A percentile compares a stretch with the other conserved stretches of the same genome.
phyloP scores from a whole-genome alignment of 92 coral and sea anemone genomes.

The Meandrina meandrites region DNA sequence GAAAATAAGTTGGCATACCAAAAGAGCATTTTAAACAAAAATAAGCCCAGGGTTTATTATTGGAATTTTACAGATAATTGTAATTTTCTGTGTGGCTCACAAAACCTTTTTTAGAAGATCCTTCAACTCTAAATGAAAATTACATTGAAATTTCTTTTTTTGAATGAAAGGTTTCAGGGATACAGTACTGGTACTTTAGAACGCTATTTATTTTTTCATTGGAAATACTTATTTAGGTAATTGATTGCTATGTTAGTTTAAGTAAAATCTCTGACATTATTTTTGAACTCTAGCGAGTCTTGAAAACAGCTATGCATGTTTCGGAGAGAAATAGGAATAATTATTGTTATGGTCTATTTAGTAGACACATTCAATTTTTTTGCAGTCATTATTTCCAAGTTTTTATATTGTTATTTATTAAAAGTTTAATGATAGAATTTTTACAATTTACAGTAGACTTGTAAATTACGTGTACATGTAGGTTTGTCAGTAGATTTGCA shows the following conservation, averaged over 20 bases:
- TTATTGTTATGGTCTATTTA: neutral
- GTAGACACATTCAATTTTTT: conserved; percentile 8
- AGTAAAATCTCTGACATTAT: neutral
- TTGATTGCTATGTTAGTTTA: neutral
- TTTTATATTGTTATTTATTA: conserved; percentile 31
- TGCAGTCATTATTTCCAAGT: conserved; percentile 9
- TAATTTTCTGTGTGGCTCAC: neutral
- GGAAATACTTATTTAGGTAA: neutral
- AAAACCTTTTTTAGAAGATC: neutral
- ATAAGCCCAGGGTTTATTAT: too few relatives aligned
- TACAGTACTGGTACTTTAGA: neutral
- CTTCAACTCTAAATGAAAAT: neutral
- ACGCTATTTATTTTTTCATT: conserved; percentile 5
- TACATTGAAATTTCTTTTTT: neutral
- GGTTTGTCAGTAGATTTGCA: neutral
- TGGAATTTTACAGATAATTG: neutral
- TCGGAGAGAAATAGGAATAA: neutral
- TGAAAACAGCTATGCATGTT: neutral
- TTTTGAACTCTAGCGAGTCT: neutral
- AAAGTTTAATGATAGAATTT: conserved; percentile 1
- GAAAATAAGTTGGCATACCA: too few relatives aligned
- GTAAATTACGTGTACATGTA: neutral
- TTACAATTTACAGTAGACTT: neutral
- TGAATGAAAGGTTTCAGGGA: neutral
- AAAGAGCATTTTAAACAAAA: too few relatives aligned